Evolutionary conservation across 2,113 vertebrate species (phyloP), one percentile per base, ranked within the genome.

Genomic region (Forbesichthys agassizii): DNA sequence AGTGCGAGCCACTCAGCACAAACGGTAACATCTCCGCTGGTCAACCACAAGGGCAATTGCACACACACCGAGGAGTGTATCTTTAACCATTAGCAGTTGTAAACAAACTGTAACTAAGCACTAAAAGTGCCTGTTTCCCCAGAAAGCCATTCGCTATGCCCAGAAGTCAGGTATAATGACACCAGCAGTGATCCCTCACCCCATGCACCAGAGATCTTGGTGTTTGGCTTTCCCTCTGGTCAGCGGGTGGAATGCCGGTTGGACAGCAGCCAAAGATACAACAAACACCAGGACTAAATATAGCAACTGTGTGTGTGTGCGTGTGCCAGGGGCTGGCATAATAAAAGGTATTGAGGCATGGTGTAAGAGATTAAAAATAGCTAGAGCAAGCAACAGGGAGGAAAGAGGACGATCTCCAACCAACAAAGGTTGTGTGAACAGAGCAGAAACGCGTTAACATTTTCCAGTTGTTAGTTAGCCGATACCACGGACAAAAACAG

Each of bases 241-340:
- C 59, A 7, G 20, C 27, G 58, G 42, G 71, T 62, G 76, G 80
- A 61, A 73, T 54, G 49, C 53, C 47, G 74, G 87, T 90, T 91
- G 81, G 78, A 77, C 75, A 88, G 90, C 82, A 90, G 90, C 84
- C 63, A 58, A 69, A 92, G 69, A 80, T 87, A 80, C 86, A 85
- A 83, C 82, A 90, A 91, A 91, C 85, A n/a, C 33, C 36, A 51
- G 49, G 42, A 83, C 87, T 91, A 90, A 88, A 89, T 88, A 89
- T 90, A 90, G 53, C 71, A n/a, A 33, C 68, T 33, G 65, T 20
- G 36, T 9, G 48, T 60, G 57, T 13, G 33, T 36, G 27, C 13
- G 11, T 36, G 57, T 60, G 48, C n/a, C 60, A 67, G 71, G 11
- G 59, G 48, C 60, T 49, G 16, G 42, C 73, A 33, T 62, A 71